phyloP scores from a whole-genome alignment of 2,113 vertebrate genomes.

The Oncorhynchus kisutch region DNA sequence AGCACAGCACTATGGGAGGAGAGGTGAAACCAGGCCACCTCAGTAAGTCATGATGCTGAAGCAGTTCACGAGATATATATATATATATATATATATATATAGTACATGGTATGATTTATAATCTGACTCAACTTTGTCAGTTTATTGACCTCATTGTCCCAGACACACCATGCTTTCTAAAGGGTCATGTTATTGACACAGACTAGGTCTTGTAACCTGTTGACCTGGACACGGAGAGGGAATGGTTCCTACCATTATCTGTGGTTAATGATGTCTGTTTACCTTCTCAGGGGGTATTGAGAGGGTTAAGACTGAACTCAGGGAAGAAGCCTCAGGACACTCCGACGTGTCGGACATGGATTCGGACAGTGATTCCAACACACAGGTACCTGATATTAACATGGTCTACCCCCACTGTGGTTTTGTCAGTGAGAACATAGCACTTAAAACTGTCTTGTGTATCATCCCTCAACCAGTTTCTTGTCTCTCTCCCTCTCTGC shows the following conservation, averaged over 20 bases:
- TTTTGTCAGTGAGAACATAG: neutral
- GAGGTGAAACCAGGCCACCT: conserved; percentile 71
- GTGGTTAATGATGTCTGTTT: neutral
- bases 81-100: too few relatives aligned
- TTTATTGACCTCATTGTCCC: too few relatives aligned
- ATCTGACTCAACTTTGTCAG: neutral
- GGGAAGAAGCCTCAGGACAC: conserved; percentile 85
- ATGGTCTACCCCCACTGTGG: neutral
- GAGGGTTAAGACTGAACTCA: conserved; percentile 89
- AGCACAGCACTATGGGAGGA: conserved; percentile 58
- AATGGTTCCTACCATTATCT: neutral
- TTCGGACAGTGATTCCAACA: conserved; percentile 83
- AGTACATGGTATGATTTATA: neutral
- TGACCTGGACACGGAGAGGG: too few relatives aligned
- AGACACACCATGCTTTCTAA: too few relatives aligned
- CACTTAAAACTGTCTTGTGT: neutral
- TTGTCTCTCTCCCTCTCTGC: neutral
- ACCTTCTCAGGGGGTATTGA: conserved; percentile 78
- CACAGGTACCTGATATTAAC: conserved; percentile 74
- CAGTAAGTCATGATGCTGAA: conserved; percentile 66
- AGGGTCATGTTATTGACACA: too few relatives aligned
- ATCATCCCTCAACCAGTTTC: neutral
- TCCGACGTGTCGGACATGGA: conserved; percentile 87
- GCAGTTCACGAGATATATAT: neutral
- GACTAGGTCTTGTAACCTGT: neutral